phyloP scores from a whole-genome alignment of 2,797 vertebrate species.

The Psittacula echo region DNA sequence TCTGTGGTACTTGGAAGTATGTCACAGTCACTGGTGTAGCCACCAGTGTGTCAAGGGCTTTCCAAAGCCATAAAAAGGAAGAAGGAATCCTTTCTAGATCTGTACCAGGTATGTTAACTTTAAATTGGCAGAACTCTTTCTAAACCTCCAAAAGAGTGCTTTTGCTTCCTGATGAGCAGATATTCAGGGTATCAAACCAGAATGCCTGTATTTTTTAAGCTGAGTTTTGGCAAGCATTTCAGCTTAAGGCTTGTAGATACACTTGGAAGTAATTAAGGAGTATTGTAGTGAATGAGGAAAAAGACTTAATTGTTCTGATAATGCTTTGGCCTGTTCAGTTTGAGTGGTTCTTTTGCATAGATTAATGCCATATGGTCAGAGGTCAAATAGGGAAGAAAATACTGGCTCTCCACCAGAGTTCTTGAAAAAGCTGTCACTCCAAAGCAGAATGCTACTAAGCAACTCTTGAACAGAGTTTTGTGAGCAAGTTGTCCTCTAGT shows the following conservation, averaged over 20 bases:
- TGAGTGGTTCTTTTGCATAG: not conserved
- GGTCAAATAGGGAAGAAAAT: not conserved
- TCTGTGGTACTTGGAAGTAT: not conserved
- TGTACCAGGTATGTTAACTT: not conserved
- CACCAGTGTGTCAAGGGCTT: not conserved
- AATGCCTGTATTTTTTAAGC: not conserved
- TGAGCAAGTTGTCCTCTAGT: not conserved
- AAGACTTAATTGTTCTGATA: not conserved
- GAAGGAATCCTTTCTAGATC: not conserved
- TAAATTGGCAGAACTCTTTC: not conserved
- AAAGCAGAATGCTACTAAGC: not conserved
- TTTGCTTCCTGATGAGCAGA: not conserved
- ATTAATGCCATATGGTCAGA: not conserved
- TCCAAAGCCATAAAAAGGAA: not conserved
- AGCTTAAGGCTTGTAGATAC: not conserved
- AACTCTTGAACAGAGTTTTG: not conserved
- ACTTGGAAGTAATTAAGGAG: not conserved
- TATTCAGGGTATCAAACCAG: not conserved
- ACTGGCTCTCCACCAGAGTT: fast-evolving
- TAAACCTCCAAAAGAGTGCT: not conserved
- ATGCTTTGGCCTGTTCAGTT: not conserved
- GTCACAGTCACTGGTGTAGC: not conserved
- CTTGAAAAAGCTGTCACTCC: not conserved
- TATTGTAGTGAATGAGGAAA: not conserved
- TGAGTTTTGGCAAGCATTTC: not conserved